Percentiles rank a stretch among this genome's conserved stretches.
Evolutionary conservation across 2,888 invertebrate species (phyloP).

Genomic region (Ganaspis brasiliensis): DNA sequence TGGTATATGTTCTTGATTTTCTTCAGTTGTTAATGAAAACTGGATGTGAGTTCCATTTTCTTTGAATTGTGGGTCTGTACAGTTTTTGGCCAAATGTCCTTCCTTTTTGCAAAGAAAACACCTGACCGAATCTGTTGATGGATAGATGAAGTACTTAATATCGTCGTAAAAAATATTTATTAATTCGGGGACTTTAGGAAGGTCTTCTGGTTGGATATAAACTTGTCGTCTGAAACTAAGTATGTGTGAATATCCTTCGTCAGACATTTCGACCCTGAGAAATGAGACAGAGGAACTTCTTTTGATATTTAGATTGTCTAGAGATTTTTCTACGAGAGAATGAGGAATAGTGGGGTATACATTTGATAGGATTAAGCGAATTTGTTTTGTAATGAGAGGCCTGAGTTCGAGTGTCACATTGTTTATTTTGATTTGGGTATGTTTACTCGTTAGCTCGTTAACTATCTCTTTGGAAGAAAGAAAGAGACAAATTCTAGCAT

Average conservation of each 20-base stretch:
- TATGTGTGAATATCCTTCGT: slow-evolving; percentile 52
- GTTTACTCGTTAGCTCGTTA: neutral
- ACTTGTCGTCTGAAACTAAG: slow-evolving; percentile 59
- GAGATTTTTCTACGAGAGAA: slow-evolving; percentile 35
- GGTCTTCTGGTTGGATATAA: slow-evolving; percentile 55
- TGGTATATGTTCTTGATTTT: too few relatives aligned
- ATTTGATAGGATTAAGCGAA: slow-evolving; percentile 39
- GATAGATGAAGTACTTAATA: too few relatives aligned
- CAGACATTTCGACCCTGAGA: slow-evolving; percentile 55
- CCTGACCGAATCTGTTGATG: too few relatives aligned
- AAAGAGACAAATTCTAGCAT: too few relatives aligned
- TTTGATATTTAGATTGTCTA: slow-evolving; percentile 45
- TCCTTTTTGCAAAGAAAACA: too few relatives aligned
- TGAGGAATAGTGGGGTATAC: slow-evolving; percentile 44
- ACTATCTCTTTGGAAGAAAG: neutral
- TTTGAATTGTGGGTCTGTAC: too few relatives aligned
- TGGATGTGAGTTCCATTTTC: too few relatives aligned
- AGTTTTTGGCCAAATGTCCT: too few relatives aligned
- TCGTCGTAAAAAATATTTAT: too few relatives aligned
- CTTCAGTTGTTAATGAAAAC: too few relatives aligned
- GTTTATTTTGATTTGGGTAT: slow-evolving; percentile 8
- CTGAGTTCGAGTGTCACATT: neutral
- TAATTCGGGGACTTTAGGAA: slow-evolving; percentile 45
- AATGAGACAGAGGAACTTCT: slow-evolving; percentile 54
- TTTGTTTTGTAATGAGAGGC: slow-evolving; percentile 26